Evolutionary conservation across 2,888 invertebrate species (phyloP), one percentile per base, ranked within the genome.

Genomic region (Quadroppia sp.): DNA sequence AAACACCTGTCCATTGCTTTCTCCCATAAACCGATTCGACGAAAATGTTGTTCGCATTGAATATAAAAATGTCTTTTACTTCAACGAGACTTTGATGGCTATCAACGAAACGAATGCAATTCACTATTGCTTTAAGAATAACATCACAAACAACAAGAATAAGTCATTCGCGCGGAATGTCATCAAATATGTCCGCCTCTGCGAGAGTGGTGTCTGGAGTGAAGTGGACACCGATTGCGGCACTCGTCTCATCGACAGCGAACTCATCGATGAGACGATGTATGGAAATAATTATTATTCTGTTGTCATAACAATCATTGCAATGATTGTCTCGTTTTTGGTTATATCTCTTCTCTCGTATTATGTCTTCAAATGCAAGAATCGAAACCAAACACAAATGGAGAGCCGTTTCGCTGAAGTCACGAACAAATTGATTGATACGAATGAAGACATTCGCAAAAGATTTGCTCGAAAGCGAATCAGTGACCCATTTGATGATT

Each of bases 401-500:
- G n/a, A n/a, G n/a, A n/a, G n/a, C n/a, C n/a, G n/a, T n/a, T n/a
- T n/a, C n/a, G n/a, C n/a, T n/a, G n/a, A n/a, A n/a, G n/a, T n/a
- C n/a, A n/a, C n/a, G n/a, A n/a, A 4, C 28, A 11, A 28, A 25
- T 9, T 23, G 13, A 50, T 50, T 50, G 50, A 17, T n/a, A n/a
- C n/a, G n/a, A n/a, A n/a, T n/a, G 17, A n/a, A 17, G 50, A 50
- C 20, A 17, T 50, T n/a, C 7, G 50, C 7, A n/a, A 7, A 2
- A 56, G n/a, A 20, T 61, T 23, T 3, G 4, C 15, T 1, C 7
- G 11, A 6, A 61, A 61, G 13, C 20, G 61, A 30, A 20, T n/a
- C 11, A 61, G 61, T 15, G 61, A 61, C 30, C 61, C 61, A 4
- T 61, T 61, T 23, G 61, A 61, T 15, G 61, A 61, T 32, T 61